Base-by-base conservation (phyloP, 1,140 invertebrate genomes). In the Idris sp. region DNA sequence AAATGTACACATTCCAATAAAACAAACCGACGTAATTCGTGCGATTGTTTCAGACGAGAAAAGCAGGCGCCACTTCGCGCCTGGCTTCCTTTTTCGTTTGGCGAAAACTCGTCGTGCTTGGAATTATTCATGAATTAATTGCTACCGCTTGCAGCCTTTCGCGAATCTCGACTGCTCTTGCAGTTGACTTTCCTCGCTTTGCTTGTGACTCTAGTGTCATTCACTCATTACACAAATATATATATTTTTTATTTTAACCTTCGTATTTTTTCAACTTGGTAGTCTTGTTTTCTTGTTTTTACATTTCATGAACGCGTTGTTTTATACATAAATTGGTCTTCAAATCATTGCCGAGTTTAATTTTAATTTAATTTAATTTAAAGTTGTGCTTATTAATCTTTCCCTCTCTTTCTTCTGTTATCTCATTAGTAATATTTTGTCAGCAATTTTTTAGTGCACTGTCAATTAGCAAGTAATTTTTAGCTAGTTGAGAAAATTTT, bases 71-170 rank as follows among this genome's bases (percentile, higher is more conserved):
- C 48, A 65, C 61, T 65, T 65, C 61, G 48, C 61, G 61, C 61
- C 61, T 65, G 48, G 48, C 61, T 65, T 54, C 61, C 61, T 65
- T 65, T 65, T 65, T 54, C 61, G 48, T 65, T 54, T 53, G 48
- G 48, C 61, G 61, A 53, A 65, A 65, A 65, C 61, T 65, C 61
- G 28, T 54, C 61, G 61, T 53, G 48, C 61, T 54, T 36, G 48
- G 61, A 65, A 65, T 65, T 65, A 65, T 65, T 65, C 61, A 65
- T 65, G 61, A 65, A 65, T 53, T 65, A 65, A 65, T 65, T 65
- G 61, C 61, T 38, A 54, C 46, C 48, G 48, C 48, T 65, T 65
- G 48, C 48, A 48, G 48, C 48, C 48, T 65, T 65, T 65, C 31
- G 61, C 40, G 48, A 64, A 64, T 64, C 59, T 64, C 59, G 59